A percentile compares a stretch with the other conserved stretches of the same genome.
Evolutionary conservation across 2,113 vertebrate species (phyloP).

Genomic region (Crotophaga sulcirostris): DNA sequence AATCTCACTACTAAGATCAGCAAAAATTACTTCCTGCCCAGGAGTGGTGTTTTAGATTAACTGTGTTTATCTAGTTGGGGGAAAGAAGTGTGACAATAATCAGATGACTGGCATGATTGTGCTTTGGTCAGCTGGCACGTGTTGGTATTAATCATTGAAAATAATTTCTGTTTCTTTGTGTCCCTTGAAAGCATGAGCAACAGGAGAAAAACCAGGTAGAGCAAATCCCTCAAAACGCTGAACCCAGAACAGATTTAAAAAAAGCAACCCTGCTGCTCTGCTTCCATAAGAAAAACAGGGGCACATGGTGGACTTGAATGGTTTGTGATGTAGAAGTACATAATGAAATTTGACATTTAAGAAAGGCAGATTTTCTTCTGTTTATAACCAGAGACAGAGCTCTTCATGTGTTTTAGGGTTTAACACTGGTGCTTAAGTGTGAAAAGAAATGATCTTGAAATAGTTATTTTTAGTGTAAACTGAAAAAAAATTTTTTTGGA

Average conservation of each 20-base stretch:
- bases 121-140: background rate
- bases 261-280: background rate
- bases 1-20: conserved; percentile 43
- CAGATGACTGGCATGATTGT: background rate
- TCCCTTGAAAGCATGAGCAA: background rate
- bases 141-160: background rate
- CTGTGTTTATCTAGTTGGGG: background rate
- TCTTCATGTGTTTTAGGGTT: background rate
- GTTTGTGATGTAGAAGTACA: background rate
- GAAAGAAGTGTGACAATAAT: background rate
- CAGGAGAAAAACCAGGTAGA: background rate
- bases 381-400: background rate
- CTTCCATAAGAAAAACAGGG: background rate
- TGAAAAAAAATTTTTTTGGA: background rate
- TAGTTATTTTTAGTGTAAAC: background rate
- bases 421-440: background rate
- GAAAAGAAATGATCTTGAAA: background rate
- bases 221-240: background rate
- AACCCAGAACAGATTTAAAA: background rate
- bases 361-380: background rate
- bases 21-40: conserved; percentile 52
- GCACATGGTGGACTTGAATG: background rate
- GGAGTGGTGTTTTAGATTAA: conserved; percentile 10
- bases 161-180: background rate
- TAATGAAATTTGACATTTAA: background rate